Evolutionary conservation across 64 coral and sea anemone genomes (phyloP), one percentile per base, ranked within the genome.

Genomic region (Pocillopora verrucosa): DNA sequence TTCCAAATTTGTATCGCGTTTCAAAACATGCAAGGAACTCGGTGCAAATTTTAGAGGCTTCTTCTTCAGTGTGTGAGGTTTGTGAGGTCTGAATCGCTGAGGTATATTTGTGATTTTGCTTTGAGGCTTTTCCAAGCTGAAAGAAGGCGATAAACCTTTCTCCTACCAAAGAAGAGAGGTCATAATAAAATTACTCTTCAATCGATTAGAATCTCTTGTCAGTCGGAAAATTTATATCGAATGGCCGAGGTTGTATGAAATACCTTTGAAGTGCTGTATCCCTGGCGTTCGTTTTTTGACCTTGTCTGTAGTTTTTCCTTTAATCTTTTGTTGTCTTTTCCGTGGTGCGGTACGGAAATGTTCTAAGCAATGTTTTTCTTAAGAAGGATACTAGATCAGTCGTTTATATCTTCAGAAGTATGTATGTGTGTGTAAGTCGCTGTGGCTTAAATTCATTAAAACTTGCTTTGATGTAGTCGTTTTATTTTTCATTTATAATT

Each of bases 1-100:
- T 79, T 77, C 59, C 60, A 58, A 89, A 86, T 93, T 93, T 93
- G 92, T 72, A 93, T 93, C 92, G 92, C 74, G 92, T 93, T 93
- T 93, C 92, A 93, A 93, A 93, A 93, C 92, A 93, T 93, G 79
- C 83, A 77, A 77, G 87, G 92, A 93, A 93, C 92, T 93, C 87
- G 14, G 58, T 67, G 60, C 60, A 74, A 81, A 88, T 88, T 88
- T 88, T 93, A 65, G 24, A 85, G 80, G 79, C 78, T 82, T 88
- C 76, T 88, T 72, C 51, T 68, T 62, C 79, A 51, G 81, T 88
- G 86, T 88, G 86, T 56, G 22, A 65, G 68, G 88, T 69, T 78
- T 89, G 34, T 89, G 87, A 36, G 34, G 24, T 45, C 61, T 16
- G 36, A 78, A 84, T 58, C 73, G 57, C 73, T 84, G 73, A 37